Percentiles rank a stretch among this genome's conserved stretches.
Conservation (phyloP, 2,797 vertebrate genomes). For the Micromesistius poutassou region DNA sequence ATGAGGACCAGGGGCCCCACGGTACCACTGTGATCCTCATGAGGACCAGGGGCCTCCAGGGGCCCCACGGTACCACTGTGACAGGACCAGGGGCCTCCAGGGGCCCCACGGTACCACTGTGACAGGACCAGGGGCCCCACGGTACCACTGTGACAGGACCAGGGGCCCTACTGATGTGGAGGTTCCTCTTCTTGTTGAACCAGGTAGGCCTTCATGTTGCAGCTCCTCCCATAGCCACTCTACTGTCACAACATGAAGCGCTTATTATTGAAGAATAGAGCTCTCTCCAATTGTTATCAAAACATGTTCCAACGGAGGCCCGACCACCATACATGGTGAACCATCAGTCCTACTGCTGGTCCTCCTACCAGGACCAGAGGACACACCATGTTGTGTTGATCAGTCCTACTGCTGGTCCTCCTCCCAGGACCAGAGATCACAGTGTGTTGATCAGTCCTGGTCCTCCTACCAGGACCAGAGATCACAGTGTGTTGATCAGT, state of each 20-base stretch:
- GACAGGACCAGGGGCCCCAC: no score
- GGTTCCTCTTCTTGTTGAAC: not conserved
- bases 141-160: no score
- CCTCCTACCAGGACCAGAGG: no score
- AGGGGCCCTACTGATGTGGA: no score
- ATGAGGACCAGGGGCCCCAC: no score
- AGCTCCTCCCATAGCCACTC: not conserved
- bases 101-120: no score
- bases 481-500: constrained; percentile 16
- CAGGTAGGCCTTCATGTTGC: not conserved
- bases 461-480: no score
- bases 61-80: no score
- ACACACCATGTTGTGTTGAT: constrained; percentile 38
- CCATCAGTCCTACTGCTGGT: constrained; percentile 36
- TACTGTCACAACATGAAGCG: not conserved
- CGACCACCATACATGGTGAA: not conserved
- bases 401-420: constrained; percentile 26
- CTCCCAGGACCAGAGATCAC: no score
- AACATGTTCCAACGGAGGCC: not conserved
- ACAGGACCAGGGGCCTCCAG: no score
- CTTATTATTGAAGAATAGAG: not conserved
- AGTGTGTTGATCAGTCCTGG: constrained; percentile 16
- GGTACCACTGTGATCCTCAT: no score
- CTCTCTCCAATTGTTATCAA: not conserved
- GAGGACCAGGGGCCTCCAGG: no score